Evolutionary conservation across 2,113 vertebrate genomes (phyloP).

Genomic region (Plotosus lineatus): DNA sequence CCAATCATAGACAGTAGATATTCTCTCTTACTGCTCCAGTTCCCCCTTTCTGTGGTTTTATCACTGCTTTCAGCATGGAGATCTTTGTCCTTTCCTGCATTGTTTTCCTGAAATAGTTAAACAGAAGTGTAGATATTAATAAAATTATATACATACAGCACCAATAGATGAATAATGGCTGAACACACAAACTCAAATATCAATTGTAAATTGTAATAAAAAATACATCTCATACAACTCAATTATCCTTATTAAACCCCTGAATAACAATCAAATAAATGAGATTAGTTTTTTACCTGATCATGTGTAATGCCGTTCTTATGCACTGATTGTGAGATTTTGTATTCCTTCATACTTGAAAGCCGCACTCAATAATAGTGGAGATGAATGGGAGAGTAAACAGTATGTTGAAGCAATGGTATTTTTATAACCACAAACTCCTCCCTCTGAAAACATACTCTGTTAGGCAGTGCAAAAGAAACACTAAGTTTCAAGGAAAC

Average conservation of each 20-base stretch:
- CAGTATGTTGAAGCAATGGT: background rate
- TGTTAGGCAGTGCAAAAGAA: background rate
- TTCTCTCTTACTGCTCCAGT: conserved; percentile 89
- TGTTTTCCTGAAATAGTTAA: conserved; percentile 35
- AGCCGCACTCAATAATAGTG: background rate
- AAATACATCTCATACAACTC: background rate
- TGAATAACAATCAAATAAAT: background rate
- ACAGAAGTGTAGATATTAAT: background rate
- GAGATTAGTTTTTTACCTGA: conserved; percentile 59
- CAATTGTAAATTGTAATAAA: too few relatives aligned
- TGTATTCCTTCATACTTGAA: conserved; percentile 63
- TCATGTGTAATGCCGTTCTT: conserved; percentile 56
- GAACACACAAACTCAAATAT: background rate
- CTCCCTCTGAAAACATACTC: background rate
- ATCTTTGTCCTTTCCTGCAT: conserved; percentile 58
- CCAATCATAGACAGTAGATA: conserved; percentile 94
- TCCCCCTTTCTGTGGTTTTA: conserved; percentile 82
- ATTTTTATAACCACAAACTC: conserved; percentile 32
- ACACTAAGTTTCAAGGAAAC: background rate
- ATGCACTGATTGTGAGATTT: conserved; percentile 60
- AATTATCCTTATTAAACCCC: background rate
- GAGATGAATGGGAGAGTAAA: conserved; percentile 15
- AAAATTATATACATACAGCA: background rate
- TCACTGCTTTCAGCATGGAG: conserved; percentile 54
- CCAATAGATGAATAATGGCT: background rate